A percentile compares a stretch with the other conserved stretches of the same genome.
phyloP scores from a whole-genome alignment of 2,113 vertebrate genomes.

The Rutilus rutilus region DNA sequence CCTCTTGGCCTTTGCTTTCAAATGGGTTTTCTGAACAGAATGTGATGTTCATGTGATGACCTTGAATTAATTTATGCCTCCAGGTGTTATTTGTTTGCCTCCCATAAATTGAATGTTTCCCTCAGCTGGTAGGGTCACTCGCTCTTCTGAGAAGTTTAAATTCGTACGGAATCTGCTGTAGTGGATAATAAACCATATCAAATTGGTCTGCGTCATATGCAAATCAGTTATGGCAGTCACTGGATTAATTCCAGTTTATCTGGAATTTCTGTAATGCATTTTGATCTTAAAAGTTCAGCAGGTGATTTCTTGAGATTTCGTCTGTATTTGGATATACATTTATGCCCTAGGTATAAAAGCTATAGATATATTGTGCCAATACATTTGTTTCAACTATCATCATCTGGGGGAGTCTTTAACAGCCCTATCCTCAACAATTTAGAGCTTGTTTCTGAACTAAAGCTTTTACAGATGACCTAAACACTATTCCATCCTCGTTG shows the following conservation, averaged over 20 bases:
- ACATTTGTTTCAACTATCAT: background rate
- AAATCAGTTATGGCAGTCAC: background rate
- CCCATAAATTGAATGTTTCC: too few relatives aligned
- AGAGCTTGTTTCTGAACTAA: background rate
- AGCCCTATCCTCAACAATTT: background rate
- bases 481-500: background rate
- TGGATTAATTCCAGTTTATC: background rate
- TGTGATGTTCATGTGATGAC: background rate
- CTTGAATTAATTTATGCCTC: background rate
- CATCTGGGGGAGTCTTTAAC: background rate
- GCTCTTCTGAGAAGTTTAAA: background rate
- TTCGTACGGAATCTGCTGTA: background rate
- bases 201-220: background rate
- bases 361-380: background rate
- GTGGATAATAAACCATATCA: slow-evolving; percentile 7
- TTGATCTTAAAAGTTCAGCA: background rate
- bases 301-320: background rate
- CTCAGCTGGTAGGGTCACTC: background rate
- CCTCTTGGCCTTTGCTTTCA: background rate
- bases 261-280: background rate
- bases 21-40: background rate
- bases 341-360: background rate
- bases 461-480: background rate
- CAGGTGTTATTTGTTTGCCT: background rate
- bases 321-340: background rate